These are phyloP conservation scores for Digitonthophagus gazella DNA, from an alignment of 2,888 invertebrate genomes.

Conservation along the genomic window DNA sequence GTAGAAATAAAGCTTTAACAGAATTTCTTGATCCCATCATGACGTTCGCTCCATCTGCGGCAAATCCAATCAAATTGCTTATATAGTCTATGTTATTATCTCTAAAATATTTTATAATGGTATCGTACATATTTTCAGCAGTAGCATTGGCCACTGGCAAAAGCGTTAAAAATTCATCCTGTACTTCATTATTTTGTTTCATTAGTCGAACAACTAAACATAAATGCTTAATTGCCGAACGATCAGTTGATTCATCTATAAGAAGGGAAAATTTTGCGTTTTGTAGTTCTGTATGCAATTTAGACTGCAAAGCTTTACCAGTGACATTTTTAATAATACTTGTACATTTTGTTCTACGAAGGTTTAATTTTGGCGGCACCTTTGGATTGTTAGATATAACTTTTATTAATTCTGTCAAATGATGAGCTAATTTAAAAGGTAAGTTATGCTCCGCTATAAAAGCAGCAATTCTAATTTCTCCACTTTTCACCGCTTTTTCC, in stretches of 20 bases:
- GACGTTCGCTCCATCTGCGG: constrained; percentile 8
- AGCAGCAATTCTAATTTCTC: background rate
- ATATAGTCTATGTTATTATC: background rate
- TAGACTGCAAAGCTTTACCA: background rate
- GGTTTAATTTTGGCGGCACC: background rate
- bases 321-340: constrained; percentile 10
- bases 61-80: background rate
- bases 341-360: background rate
- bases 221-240: constrained; percentile 3
- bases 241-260: constrained; percentile 1
- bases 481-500: background rate
- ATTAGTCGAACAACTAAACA: constrained; percentile 6
- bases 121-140: background rate
- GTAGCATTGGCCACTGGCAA: constrained; percentile 1
- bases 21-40: constrained; percentile 1
- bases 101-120: background rate
- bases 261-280: background rate
- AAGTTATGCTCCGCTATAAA: constrained; percentile 6
- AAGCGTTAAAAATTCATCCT: background rate
- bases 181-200: background rate
- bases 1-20: background rate
- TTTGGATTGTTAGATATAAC: background rate
- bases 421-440: background rate
- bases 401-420: constrained; percentile 6
- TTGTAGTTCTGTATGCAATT: constrained; percentile 1